Evolutionary conservation across 2,797 vertebrate species (phyloP), one percentile per base, ranked within the genome.

Genomic region (Pteronotus mesoamericanus): DNA sequence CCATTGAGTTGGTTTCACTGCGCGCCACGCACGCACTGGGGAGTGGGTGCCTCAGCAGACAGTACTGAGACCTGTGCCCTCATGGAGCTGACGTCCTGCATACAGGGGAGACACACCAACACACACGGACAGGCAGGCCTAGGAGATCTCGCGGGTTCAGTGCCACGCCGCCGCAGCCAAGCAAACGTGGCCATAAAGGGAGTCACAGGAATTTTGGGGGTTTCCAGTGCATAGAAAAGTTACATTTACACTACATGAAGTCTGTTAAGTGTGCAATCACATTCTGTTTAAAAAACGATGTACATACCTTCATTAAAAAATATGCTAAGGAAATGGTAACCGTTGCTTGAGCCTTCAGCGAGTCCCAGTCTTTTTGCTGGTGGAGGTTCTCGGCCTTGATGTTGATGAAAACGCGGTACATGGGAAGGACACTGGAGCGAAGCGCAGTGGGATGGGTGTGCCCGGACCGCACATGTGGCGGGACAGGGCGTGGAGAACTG

Each of bases 1-100:
- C 59, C 9, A 2, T 44, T 39, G 15, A 6, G 42, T 68, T 16
- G 26, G 9, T 48, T 34, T 69, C 26, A 6, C n/a, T 0, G 2
- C 14, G 48, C 14, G n/a, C 9, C 12, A 0, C 0, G 3, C 34
- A 1, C 12, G 42, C 19, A 1, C 29, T 2, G 7, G 64, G 59
- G 44, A 42, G 3, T 11, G 55, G 0, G 3, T 9, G 39, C 21
- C 29, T 29, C 21, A 1, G 24, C 42, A 48, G 55, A 0, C n/a
- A 32, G 51, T 14, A 21, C 46, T 12, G 51, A 78, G n/a, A 15
- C 48, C 42, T 4, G 22, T 15, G 55, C 4, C 8, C 29, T 48
- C 0, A 4, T 0, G 19, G 68, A 39, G 55, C 55, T 34, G 10
- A 15, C 6, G 5, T 77, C 7, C 44, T 3, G 0, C 3, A n/a